Evolutionary conservation across 2,113 vertebrate genomes (phyloP), one percentile per base, ranked within the genome.

Genomic region (Odocoileus hemionus): DNA sequence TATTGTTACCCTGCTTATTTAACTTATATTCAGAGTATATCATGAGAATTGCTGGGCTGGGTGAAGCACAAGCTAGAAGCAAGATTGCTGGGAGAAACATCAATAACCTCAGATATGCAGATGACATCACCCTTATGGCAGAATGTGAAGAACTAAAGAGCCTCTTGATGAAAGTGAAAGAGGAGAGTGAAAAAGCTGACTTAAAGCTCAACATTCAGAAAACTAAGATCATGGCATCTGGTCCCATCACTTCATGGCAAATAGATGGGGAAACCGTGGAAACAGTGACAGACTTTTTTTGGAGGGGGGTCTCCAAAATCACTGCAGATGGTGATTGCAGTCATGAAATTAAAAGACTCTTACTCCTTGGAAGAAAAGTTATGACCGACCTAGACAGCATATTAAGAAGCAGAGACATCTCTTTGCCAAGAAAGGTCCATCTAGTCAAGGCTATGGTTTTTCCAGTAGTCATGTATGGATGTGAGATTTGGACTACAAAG

Each of bases 221-320:
- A 1, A 17, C 15, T 2, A 64, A 64, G 15, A n/a, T n/a, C 61
- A 64, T n/a, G 15, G 30, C 30, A 17, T 64, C 61, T 3, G 0
- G 3, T 64, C 30, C 30, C 61, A 64, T 64, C 61, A 64, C 61
- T 64, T n/a, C 61, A n/a, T 64, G 61, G 61, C 1, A 67, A 67
- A 67, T n/a, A 67, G 61, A n/a, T 0, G 7, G 61, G 30, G 6
- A 64, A 64, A 33, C 14, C 16, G 14, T 64, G 16, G 61, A 67
- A 67, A 67, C 7, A n/a, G 61, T n/a, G 61, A 4, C 7, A 67
- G 61, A 67, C 61, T 3, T n/a, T n/a, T 9, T 64, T 16, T 33
- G 28, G 6, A 47, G 14, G 61, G 7, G 33, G 3, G 1, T 1
- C 33, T 67, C 33, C 33, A 67, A 67, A n/a, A 67, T n/a, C 33